These are phyloP conservation scores for Rhombomys opimus DNA, from an alignment of 2,113 vertebrate genomes.

Conservation along the genomic window DNA sequence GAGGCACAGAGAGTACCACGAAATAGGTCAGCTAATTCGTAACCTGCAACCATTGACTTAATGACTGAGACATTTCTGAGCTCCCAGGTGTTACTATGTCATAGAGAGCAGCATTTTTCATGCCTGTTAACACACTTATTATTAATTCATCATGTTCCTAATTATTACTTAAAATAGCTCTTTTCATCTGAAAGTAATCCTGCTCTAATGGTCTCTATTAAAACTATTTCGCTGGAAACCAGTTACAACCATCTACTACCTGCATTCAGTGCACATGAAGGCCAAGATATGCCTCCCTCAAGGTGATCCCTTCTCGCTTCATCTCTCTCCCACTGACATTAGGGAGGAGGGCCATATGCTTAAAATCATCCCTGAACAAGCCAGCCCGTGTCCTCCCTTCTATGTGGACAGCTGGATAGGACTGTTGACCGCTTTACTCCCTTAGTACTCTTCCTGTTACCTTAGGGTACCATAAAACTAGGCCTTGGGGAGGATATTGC, in stretches of 20 bases:
- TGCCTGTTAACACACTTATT: neutral
- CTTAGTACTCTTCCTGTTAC: neutral
- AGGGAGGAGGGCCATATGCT: neutral
- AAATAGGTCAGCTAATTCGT: neutral
- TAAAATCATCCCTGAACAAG: neutral
- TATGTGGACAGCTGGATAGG: neutral
- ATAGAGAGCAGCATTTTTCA: neutral
- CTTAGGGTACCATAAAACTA: neutral
- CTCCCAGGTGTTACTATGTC: neutral
- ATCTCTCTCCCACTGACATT: neutral
- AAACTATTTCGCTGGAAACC: neutral
- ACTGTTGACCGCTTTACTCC: neutral
- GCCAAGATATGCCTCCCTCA: neutral
- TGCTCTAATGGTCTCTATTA: neutral
- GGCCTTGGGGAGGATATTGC: too few species aligned
- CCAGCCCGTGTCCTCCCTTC: neutral
- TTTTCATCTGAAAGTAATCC: constrained; percentile 14
- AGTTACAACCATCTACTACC: neutral
- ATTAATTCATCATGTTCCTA: neutral
- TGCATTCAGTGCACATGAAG: neutral
- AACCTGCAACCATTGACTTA: neutral
- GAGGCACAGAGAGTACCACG: neutral
- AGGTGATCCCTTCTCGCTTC: neutral
- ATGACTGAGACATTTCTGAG: neutral
- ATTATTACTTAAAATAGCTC: constrained; percentile 37